These are phyloP conservation scores for Stomatorhinus ivindoensis DNA, from an alignment of 2,113 vertebrate genomes.

Conservation along the genomic window DNA sequence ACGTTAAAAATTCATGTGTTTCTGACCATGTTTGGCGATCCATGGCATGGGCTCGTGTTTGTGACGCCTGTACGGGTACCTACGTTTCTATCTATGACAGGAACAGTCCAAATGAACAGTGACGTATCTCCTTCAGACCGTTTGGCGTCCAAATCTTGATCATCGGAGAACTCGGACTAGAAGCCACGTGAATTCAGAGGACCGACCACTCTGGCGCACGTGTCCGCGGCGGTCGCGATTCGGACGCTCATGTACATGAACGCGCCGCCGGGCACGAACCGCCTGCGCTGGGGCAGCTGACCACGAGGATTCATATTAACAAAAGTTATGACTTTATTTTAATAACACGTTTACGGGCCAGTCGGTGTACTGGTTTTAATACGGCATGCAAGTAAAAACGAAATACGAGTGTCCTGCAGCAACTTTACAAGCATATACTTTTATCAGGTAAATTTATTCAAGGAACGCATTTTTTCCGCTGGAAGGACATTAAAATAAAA, in stretches of 20 bases:
- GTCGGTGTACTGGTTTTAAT: not conserved
- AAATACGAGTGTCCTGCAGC: not conserved
- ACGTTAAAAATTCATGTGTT: no score
- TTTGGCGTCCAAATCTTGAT: not conserved
- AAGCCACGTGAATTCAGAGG: not conserved
- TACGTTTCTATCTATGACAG: not conserved
- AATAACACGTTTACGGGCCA: not conserved
- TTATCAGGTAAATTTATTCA: not conserved
- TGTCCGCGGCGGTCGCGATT: not conserved
- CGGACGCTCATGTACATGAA: not conserved
- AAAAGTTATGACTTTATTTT: not conserved
- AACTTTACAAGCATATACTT: not conserved
- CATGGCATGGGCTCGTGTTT: not conserved
- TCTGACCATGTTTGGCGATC: no score
- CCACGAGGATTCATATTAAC: not conserved
- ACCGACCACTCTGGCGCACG: not conserved
- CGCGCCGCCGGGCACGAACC: not conserved
- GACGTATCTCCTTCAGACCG: not conserved
- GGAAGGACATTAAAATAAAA: not conserved
- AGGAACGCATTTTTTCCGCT: not conserved
- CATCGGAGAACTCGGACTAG: not conserved
- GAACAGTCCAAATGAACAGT: not conserved
- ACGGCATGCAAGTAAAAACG: not conserved
- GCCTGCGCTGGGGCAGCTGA: not conserved
- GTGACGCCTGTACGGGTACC: not conserved